A percentile compares a stretch with the other conserved stretches of the same genome.
Evolutionary conservation across 2,797 vertebrate genomes (phyloP).

Genomic region (Australoheros facetus): DNA sequence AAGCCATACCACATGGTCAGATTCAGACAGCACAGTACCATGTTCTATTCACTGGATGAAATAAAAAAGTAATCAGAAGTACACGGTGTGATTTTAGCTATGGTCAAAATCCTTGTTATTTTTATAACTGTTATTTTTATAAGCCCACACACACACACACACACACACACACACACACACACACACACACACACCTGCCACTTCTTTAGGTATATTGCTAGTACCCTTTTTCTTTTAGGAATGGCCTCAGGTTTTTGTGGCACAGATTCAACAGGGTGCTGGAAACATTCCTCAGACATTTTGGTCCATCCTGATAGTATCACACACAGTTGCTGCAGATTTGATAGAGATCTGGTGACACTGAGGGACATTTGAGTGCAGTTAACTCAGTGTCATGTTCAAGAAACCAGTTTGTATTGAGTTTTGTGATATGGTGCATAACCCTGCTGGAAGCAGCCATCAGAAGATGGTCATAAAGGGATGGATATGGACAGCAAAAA

Average conservation of each 20-base stretch:
- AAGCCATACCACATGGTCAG: background rate
- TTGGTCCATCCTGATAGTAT: background rate
- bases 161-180: too few relatives aligned
- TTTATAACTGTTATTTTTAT: background rate
- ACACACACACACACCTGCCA: background rate
- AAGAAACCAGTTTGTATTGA: too few relatives aligned
- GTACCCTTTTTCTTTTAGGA: background rate
- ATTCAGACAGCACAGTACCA: background rate
- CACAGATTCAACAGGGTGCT: background rate
- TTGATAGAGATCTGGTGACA: background rate
- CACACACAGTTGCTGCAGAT: background rate
- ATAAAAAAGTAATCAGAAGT: background rate
- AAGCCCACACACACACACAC: background rate
- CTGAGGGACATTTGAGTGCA: too few relatives aligned
- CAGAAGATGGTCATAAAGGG: background rate
- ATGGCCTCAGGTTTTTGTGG: background rate
- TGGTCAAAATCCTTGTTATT: background rate
- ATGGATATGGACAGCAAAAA: background rate
- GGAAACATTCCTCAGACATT: background rate
- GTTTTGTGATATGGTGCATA: too few relatives aligned
- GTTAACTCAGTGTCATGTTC: too few relatives aligned
- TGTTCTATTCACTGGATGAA: accelerated
- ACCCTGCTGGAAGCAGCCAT: too few relatives aligned
- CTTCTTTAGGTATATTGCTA: background rate
- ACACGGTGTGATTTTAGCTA: too few relatives aligned